Evolutionary conservation across 2,888 invertebrate genomes (phyloP), one percentile per base, ranked within the genome.

Genomic region (Lucinisca nassula): DNA sequence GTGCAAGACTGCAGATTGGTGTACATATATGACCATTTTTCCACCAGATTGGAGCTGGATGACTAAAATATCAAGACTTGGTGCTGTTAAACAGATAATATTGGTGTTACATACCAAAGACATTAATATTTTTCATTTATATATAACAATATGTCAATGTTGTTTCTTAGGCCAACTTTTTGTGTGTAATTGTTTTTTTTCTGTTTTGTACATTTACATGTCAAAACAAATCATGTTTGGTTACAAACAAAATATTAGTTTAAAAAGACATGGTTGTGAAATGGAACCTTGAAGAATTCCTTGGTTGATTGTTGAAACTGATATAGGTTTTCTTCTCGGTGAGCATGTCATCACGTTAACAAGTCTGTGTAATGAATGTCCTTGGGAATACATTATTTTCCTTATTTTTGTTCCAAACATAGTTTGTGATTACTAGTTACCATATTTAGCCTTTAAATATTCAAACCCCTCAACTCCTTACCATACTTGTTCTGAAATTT

Each of bases 51-150:
- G 67, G 24, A 67, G 67, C 67, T 67, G 67, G 10, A 67, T 67
- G 21, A 61, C 24, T 67, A 12, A 67, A n/a, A 30, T 67, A 67
- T 67, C 67, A 67, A 67, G 67, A n/a, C 35, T 30, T 67, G 67
- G 67, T 67, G 67, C 67, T 67, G 67, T 67, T 35, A 35, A 10
- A 67, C 3, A 35, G 67, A 61, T 67, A 67, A 32, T 67, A 35
- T 67, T 67, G 67, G 67, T 67, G 67, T 67, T 67, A 17, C 10
- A 67, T 35, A 67, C 67, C 67, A 67, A 67, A 67, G 67, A 67
- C 35, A 35, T 67, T 35, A 35, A 67, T 67, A 35, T 35, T 67
- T 35, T 61, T 61, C 61, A 3, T 24, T n/a, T 27, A 8, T 1
- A 30, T 21, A 67, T 67, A 35, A 67, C 10, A 27, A 24, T 35